Base-by-base conservation (phyloP, 2,888 invertebrate genomes). In the Zaprionus obscuricornis region DNA sequence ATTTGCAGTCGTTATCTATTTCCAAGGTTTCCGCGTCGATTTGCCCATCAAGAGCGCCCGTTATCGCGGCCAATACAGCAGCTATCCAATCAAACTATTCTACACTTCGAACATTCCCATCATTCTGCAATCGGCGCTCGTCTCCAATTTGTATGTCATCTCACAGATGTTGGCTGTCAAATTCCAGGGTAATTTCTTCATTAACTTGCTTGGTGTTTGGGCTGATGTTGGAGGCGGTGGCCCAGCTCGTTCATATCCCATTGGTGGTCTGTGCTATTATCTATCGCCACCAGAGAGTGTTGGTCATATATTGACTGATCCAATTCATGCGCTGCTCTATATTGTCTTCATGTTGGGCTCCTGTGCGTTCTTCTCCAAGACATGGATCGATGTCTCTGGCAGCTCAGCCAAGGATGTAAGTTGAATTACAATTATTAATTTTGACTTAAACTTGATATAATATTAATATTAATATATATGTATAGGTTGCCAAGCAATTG, bases 61-160 rank as follows among this genome's bases (percentile, higher is more conserved):
- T 74, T 99, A 99, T 92, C 95, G 99, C 89, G 99, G 99, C 72
- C 99, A 99, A 91, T 98, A 99, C 92, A 98, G 97, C 83, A 98
- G 98, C 77, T 99, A 99, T 91, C 99, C 99, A 17, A 99, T 99
- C 92, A 99, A 99, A 91, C 92, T 99, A 45, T 99, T 99, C 93
- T 99, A 99, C 93, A 99, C 99, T 11, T 98, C 98, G 49, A 99
- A 99, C 92, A 99, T 99, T 86, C 99, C 99, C 65, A 99, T 99
- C 91, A 99, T 99, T 86, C 92, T 99, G 50, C 99, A 99, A 90
- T 98, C 98, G 34, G 99, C 99, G 3, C 93, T 99, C 14, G 99
- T 99, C 33, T 99, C 99, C 71, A 99, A 99, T 91, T 93, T 99
- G 81, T 99, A 99, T 90, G 98, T 99, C 72, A 99, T 99, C 85